These are phyloP conservation scores for Leucoptera coffeella DNA, from an alignment of 2,888 invertebrate genomes.

Conservation along the genomic window DNA sequence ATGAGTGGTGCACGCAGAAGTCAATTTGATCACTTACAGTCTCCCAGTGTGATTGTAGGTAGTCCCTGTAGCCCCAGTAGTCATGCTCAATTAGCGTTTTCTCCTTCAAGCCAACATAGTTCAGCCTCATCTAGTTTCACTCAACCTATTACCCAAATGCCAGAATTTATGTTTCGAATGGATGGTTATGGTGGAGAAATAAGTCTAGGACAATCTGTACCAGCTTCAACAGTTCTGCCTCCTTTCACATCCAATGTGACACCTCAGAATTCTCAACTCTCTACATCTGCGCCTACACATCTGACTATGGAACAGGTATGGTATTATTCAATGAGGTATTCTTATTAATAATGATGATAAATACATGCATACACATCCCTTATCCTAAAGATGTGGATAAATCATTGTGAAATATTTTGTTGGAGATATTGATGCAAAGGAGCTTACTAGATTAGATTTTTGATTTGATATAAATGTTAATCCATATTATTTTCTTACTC, in stretches of 20 bases:
- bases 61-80: conserved; percentile 50
- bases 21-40: conserved; percentile 13
- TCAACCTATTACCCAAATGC: conserved; percentile 36
- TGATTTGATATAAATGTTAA: no score
- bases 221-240: conserved; percentile 49
- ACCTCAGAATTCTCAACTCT: conserved; percentile 59
- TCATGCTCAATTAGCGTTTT: conserved; percentile 48
- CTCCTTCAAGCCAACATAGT: conserved; percentile 62
- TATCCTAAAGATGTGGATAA: no score
- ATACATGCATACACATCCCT: no score
- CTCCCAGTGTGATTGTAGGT: conserved; percentile 19
- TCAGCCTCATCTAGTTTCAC: conserved; percentile 46
- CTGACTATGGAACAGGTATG: conserved; percentile 66
- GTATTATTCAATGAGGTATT: not conserved
- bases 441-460: no score
- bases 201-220: conserved; percentile 58
- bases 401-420: no score
- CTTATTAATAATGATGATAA: no score
- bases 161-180: conserved; percentile 64
- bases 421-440: no score
- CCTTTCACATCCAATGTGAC: conserved; percentile 31
- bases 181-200: conserved; percentile 52
- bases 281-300: conserved; percentile 84
- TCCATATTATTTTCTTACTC: no score
- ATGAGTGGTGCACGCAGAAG: conserved; percentile 30